Evolutionary conservation across 2,797 vertebrate genomes (phyloP).

Genomic region (Alosa sapidissima): DNA sequence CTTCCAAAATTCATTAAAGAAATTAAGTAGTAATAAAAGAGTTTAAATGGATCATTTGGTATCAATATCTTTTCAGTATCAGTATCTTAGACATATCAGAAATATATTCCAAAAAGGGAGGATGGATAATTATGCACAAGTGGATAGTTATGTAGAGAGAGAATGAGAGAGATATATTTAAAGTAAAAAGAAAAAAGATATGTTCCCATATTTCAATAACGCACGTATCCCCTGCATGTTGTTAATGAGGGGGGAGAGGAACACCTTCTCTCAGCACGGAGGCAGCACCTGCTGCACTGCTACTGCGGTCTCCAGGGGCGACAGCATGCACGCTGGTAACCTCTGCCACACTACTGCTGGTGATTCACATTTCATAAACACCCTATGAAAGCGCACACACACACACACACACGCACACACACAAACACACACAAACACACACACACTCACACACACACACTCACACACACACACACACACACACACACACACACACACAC

Average conservation of each 20-base stretch:
- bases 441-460: neutral
- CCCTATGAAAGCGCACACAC: neutral
- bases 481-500: neutral
- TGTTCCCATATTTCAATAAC: slow-evolving; percentile 37
- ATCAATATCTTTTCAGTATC: too few species aligned
- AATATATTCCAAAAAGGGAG: neutral
- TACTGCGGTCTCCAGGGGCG: slow-evolving; percentile 5
- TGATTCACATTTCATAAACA: slow-evolving; percentile 7
- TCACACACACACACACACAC: neutral
- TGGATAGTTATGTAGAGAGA: neutral
- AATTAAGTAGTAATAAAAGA: too few species aligned
- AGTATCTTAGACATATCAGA: neutral
- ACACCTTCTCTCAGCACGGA: slow-evolving; percentile 26
- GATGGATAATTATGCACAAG: too few species aligned
- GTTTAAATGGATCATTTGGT: too few species aligned
- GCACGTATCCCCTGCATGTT: slow-evolving; percentile 30
- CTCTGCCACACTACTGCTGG: slow-evolving; percentile 38
- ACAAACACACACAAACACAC: slow-evolving; percentile 4
- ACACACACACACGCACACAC: neutral
- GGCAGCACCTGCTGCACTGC: slow-evolving; percentile 24
- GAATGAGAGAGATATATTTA: too few species aligned
- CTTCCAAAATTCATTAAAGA: too few species aligned
- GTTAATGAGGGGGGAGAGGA: slow-evolving; percentile 36
- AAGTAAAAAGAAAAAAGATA: neutral
- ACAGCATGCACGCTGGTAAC: slow-evolving; percentile 26